phyloP scores from a whole-genome alignment of 2,888 invertebrate genomes.

The Flabesymbios commensalis region DNA sequence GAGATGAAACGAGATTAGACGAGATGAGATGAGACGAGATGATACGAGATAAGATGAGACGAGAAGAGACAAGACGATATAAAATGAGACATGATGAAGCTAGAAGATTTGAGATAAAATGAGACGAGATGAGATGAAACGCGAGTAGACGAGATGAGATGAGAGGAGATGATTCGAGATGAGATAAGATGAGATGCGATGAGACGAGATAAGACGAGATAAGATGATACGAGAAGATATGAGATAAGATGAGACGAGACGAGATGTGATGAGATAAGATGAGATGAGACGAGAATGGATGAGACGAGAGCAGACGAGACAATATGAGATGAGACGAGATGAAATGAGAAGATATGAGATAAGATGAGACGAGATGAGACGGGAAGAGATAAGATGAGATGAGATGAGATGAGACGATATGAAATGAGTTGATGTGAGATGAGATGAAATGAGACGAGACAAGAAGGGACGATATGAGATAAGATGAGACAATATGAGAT shows the following conservation, averaged over 20 bases:
- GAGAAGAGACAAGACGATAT: background rate
- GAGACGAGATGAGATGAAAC: constrained; percentile 1
- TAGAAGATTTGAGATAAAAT: constrained; percentile 3
- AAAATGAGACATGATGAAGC: constrained; percentile 1
- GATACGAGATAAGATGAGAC: constrained; percentile 1
- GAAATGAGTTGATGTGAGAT: background rate
- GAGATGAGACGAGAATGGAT: background rate
- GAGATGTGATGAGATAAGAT: background rate
- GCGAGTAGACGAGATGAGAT: background rate
- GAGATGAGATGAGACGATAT: background rate
- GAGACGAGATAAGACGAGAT: background rate
- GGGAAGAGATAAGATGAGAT: background rate
- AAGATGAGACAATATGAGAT: background rate
- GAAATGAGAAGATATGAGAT: background rate
- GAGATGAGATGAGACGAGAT: constrained; percentile 2
- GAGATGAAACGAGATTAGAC: background rate
- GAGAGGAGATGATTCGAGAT: background rate
- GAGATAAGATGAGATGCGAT: constrained; percentile 8
- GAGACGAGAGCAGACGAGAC: background rate
- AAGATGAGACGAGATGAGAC: background rate
- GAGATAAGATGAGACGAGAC: background rate
- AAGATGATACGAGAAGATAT: background rate
- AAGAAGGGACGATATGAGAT: background rate
- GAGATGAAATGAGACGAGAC: background rate
- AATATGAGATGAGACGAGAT: background rate